Base-by-base conservation (phyloP, 2,113 vertebrate genomes). In the Hippocampus abdominalis region DNA sequence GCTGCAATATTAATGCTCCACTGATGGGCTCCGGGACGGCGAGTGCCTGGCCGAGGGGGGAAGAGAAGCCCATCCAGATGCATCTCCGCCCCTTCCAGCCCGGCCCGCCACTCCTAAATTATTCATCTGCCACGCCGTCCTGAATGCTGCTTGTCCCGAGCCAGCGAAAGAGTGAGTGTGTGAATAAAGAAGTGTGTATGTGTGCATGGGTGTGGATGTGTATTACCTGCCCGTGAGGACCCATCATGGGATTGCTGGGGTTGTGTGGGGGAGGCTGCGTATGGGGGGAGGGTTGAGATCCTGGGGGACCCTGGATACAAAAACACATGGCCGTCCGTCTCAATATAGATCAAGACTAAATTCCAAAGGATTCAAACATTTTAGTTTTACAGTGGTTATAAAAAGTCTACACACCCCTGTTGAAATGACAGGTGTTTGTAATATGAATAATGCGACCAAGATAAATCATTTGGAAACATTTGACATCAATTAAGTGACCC, bases 271-370 rank as follows among this genome's bases (percentile, higher is more conserved):
- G 91, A 70, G 89, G 91, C 90, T 95, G 94, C 83, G 93, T 88
- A 69, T 94, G 93, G 66, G 92, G 93, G 73, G 94, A 93, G 75
- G 90, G 92, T 91, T 95, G 94, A 82, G 94, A 94, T 86, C 92
- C 90, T 2, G 91, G 92, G 71, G 91, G 92, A 70, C 88, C 93
- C 93, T 94, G 79, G 68, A 49, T 82, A 81, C 85, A 72, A 86
- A 66, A 67, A 81, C 71, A 83, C 74, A 85, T 69, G 68, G 69
- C 69, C 65, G 56, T 62, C 69, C 65, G 56, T 62, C 39, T 80
- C 74, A 82, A 46, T 68, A 54, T 72, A 69, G 8, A 51, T 40
- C 5, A 15, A n/a, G 23, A 44, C 15, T 18, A 16, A 64, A 64
- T 64, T 23, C 12, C 20, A 42, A 18, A 48, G 46, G 54, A 57